A percentile compares a stretch with the other conserved stretches of the same genome.
These are phyloP conservation scores for Anoplius nigerrimus DNA, from an alignment of 2,888 invertebrate species.

Conservation along the genomic window DNA sequence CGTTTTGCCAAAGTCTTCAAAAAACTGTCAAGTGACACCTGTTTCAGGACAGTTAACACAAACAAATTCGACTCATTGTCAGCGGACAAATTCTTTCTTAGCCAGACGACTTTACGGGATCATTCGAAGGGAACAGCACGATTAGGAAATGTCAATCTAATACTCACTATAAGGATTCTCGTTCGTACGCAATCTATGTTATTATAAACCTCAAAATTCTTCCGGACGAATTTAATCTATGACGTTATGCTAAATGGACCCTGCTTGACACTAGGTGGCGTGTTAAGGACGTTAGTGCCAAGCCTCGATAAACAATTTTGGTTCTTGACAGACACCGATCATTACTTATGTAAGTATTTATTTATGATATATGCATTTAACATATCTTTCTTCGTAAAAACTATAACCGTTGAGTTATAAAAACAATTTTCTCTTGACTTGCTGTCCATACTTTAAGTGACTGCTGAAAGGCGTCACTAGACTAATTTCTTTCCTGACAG, in stretches of 20 bases:
- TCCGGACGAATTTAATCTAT: conserved; percentile 40
- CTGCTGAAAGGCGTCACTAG: too few relatives aligned
- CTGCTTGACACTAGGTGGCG: conserved; percentile 33
- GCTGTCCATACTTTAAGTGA: too few relatives aligned
- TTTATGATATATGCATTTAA: too few relatives aligned
- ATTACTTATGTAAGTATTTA: too few relatives aligned
- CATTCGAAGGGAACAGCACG: background rate
- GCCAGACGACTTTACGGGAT: background rate
- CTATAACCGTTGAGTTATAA: too few relatives aligned
- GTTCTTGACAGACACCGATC: too few relatives aligned
- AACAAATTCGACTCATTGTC: too few relatives aligned
- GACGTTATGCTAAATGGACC: conserved; percentile 30
- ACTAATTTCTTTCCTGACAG: too few relatives aligned
- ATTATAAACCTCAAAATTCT: conserved; percentile 32
- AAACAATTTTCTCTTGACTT: too few relatives aligned
- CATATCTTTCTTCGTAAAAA: too few relatives aligned
- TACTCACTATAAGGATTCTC: conserved; percentile 40
- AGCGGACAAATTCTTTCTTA: conserved; percentile 16
- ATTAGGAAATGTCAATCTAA: background rate
- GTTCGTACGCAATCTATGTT: conserved; percentile 27
- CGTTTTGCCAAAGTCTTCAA: conserved; percentile 9
- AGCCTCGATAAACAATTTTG: too few relatives aligned
- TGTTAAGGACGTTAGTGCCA: background rate
- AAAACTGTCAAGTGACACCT: conserved; percentile 45
- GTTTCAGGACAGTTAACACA: conserved; percentile 29